A percentile compares a stretch with the other conserved stretches of the same genome.
phyloP scores from a whole-genome alignment of 2,888 invertebrate species.

The Dugesia japonica region DNA sequence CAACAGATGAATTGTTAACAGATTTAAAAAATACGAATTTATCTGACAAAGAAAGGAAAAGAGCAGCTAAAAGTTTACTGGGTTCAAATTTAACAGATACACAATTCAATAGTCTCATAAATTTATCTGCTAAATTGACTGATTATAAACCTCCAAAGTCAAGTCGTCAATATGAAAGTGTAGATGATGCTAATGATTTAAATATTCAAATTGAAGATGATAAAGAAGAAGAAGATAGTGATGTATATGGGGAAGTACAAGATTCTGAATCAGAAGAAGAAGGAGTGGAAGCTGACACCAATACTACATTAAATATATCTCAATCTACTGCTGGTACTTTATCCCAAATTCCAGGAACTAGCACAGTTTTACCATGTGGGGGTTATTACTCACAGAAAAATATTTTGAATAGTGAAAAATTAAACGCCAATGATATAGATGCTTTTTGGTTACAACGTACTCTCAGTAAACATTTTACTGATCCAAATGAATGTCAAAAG shows the following conservation, averaged over 20 bases:
- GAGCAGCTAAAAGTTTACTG: background rate
- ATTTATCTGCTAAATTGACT: constrained; percentile 90
- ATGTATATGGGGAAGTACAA: constrained; percentile 75
- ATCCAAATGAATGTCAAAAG: constrained; percentile 85
- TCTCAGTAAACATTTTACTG: constrained; percentile 75
- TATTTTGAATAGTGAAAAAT: constrained; percentile 30
- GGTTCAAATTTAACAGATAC: constrained; percentile 57
- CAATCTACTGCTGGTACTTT: background rate
- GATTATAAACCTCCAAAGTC: constrained; percentile 55
- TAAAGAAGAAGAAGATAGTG: constrained; percentile 60
- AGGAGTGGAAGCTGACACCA: constrained; percentile 53
- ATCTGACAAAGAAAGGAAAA: constrained; percentile 79
- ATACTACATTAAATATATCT: constrained; percentile 36
- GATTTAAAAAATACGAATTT: constrained; percentile 82
- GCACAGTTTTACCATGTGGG: background rate
- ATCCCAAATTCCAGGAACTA: background rate
- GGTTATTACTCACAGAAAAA: constrained; percentile 24
- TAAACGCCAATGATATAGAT: constrained; percentile 85
- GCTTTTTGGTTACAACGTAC: constrained; percentile 95
- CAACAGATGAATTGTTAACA: constrained; percentile 90
- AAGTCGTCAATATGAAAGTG: too few relatives aligned
- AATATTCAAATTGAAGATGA: constrained; percentile 20
- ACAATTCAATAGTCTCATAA: constrained; percentile 77
- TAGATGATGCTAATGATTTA: constrained; percentile 13
- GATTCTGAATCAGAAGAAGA: constrained; percentile 60